Evolutionary conservation across 1,140 invertebrate genomes (phyloP).

Genomic region (Dryas iulia): DNA sequence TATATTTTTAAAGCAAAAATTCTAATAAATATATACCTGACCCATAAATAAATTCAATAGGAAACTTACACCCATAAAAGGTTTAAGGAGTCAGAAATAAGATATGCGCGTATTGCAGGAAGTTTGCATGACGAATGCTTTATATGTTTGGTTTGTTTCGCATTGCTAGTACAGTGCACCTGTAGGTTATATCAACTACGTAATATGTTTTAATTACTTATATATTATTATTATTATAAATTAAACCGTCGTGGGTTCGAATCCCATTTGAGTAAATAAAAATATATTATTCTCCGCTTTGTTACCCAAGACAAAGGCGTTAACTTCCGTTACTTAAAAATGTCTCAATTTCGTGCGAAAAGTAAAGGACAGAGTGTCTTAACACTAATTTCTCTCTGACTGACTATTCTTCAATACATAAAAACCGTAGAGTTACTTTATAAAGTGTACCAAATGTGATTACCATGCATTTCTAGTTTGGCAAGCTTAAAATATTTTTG

Average conservation of each 20-base stretch:
- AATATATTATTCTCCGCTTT: too few relatives aligned
- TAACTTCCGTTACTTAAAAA: too few relatives aligned
- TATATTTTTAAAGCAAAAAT: too few relatives aligned
- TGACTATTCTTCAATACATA: too few relatives aligned
- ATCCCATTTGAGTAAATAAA: too few relatives aligned
- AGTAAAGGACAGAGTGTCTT: too few relatives aligned
- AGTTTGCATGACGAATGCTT: conserved; percentile 17
- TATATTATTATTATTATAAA: too few relatives aligned
- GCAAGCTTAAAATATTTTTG: not conserved
- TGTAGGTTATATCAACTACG: not conserved
- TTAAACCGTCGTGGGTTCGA: too few relatives aligned
- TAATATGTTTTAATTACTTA: not conserved
- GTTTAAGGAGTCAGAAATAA: conserved; percentile 4
- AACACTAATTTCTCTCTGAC: too few relatives aligned
- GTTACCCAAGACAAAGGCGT: too few relatives aligned
- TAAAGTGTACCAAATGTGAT: not conserved
- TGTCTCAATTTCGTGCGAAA: too few relatives aligned
- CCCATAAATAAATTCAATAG: not conserved
- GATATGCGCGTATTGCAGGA: conserved; percentile 16
- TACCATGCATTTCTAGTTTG: not conserved
- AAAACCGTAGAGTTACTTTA: too few relatives aligned
- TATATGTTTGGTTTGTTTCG: conserved; percentile 1
- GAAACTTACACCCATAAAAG: not conserved
- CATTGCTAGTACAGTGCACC: not conserved
- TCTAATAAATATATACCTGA: not conserved